phyloP scores from a whole-genome alignment of 2,113 vertebrate species.

The Pongo abelii region DNA sequence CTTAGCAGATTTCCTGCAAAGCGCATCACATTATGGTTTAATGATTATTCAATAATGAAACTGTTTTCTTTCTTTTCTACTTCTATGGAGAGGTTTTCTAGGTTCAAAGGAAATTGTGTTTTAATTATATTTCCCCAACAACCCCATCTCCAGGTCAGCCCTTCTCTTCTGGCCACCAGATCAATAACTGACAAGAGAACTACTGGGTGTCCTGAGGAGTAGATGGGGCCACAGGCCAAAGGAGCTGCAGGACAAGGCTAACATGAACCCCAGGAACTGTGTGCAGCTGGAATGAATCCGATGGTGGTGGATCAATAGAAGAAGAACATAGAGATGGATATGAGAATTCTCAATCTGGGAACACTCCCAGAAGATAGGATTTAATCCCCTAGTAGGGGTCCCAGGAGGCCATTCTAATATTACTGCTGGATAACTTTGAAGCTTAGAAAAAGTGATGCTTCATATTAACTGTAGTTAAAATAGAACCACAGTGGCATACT shows the following conservation, averaged over 20 bases:
- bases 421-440: background rate
- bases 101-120: background rate
- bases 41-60: background rate
- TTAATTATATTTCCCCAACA: background rate
- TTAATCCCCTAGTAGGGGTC: background rate
- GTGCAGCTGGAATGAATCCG: background rate
- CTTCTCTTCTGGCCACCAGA: background rate
- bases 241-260: background rate
- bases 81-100: background rate
- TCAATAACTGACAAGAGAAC: background rate
- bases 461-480: background rate
- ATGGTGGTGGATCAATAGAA: background rate
- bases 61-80: background rate
- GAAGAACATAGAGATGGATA: background rate
- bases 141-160: background rate
- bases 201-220: background rate
- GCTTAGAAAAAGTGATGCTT: background rate
- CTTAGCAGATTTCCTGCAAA: background rate
- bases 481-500: background rate
- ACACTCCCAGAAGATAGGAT: background rate
- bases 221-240: background rate
- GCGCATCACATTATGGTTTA: background rate
- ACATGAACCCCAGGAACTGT: background rate
- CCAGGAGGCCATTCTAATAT: background rate
- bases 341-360: background rate